Percentiles rank a stretch among this genome's conserved stretches.
Evolutionary conservation across 1,140 invertebrate species (phyloP).

Genomic region (Paramacrobiotus metropolitanus): DNA sequence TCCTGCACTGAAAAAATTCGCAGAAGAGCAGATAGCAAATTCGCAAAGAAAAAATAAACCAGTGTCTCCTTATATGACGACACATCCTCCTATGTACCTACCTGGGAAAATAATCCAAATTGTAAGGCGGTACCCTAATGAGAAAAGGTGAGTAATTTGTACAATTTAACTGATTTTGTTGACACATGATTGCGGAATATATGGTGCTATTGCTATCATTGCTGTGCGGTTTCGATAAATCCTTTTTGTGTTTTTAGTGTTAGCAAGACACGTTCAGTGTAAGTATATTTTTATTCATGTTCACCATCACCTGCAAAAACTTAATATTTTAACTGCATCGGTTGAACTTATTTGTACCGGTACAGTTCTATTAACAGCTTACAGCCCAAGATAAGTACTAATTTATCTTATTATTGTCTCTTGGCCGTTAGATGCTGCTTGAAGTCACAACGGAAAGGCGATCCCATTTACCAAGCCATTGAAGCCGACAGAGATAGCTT

Average conservation of each 20-base stretch:
- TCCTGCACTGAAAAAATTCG: slow-evolving; percentile 23
- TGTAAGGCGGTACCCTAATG: slow-evolving; percentile 58
- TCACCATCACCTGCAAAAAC: too few species aligned
- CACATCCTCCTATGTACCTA: slow-evolving; percentile 47
- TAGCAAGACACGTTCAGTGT: too few species aligned
- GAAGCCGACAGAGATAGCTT: slow-evolving; percentile 67
- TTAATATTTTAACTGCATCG: too few species aligned
- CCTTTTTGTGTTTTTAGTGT: too few species aligned
- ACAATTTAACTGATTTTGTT: too few species aligned
- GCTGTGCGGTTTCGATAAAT: too few species aligned
- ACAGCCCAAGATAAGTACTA: slow-evolving; percentile 5
- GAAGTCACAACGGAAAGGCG: slow-evolving; percentile 30
- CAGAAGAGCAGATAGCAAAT: slow-evolving; percentile 8
- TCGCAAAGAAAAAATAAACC: slow-evolving; percentile 11
- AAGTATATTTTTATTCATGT: too few species aligned
- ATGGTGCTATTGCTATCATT: too few species aligned
- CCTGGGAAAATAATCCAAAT: slow-evolving; percentile 71
- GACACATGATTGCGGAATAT: neutral
- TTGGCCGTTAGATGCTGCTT: slow-evolving; percentile 24
- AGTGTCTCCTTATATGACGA: slow-evolving; percentile 47
- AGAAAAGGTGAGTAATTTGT: slow-evolving; percentile 41
- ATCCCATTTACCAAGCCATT: slow-evolving; percentile 65
- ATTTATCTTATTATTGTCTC: slow-evolving; percentile 5
- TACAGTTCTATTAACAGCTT: neutral
- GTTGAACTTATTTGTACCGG: slow-evolving; percentile 4